Evolutionary conservation across 1,140 invertebrate species (phyloP).

Genomic region (Eurosta solidaginis): DNA sequence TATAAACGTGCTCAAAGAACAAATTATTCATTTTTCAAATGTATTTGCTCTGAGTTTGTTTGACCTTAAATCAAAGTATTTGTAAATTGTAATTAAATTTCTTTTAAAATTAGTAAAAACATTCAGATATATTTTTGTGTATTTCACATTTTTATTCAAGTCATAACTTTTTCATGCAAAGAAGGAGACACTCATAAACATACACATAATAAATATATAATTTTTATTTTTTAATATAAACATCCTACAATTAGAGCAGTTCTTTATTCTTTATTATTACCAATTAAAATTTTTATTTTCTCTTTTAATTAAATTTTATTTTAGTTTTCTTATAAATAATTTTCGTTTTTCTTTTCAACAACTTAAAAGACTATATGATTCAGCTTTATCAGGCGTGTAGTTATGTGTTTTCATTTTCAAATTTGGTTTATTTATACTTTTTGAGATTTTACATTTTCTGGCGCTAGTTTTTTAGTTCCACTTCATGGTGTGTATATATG

Average conservation of each 20-base stretch:
- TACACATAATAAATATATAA: not conserved
- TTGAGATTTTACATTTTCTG: not conserved
- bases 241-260: not conserved
- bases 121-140: constrained; percentile 31
- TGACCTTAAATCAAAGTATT: not conserved
- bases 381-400: not conserved
- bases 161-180: constrained; percentile 22
- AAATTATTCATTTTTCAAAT: no score
- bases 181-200: constrained; percentile 25
- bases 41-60: not conserved
- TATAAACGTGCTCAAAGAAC: no score
- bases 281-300: not conserved
- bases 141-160: not conserved
- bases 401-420: not conserved
- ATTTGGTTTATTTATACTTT: constrained; percentile 17
- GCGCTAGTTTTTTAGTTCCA: not conserved
- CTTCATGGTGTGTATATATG: not conserved
- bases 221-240: not conserved
- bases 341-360: constrained; percentile 20
- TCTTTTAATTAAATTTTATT: not conserved
- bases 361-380: constrained; percentile 1
- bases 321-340: not conserved
- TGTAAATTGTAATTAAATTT: constrained; percentile 33
- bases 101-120: constrained; percentile 35
- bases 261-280: not conserved